Evolutionary conservation across 2,888 invertebrate species (phyloP), one percentile per base, ranked within the genome.

Genomic region (Brenthis hecate): DNA sequence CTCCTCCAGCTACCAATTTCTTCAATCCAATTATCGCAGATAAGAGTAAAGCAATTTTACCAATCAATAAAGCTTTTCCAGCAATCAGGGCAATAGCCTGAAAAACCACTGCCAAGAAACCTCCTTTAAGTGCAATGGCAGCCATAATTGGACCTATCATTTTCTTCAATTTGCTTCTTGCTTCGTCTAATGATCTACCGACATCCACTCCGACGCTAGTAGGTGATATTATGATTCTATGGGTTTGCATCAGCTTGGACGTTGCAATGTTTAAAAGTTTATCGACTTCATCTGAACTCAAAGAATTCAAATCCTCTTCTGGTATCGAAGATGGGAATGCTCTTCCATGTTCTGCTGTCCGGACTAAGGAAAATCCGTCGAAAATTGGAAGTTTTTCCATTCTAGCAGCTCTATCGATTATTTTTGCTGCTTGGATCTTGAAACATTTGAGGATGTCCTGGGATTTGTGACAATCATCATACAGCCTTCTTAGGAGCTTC

Each of bases 11-110:
- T 43, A 97, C 94, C 48, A 97, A 89, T 78, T 97, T 96, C 92
- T 97, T 97, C 65, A 97, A 88, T 0, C 96, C 97, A 75, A 97
- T 95, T 74, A 97, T 96, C 28, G 95, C 95, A 73, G 96, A 96
- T 67, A 97, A 91, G 68, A 97, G 92, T 47, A 97, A 88, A 43
- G 97, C 97, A 83, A 97, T 96, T 92, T 97, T 97, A 77, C 97
- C 96, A 77, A 97, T 95, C 65, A 97, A 93, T 72, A 97, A 87
- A 4, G 97, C 97, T 81, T 96, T 96, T 75, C 97, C 96, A 19
- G 97, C 96, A 75, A 97, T 94, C 16, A 95, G 89, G 11, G 96
- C 96, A 65, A 96, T 95, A 23, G 95, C 95, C 76, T 96, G 95
- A 85, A 96, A 96, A 3, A 96, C 96, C 87, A 96, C 94, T 19